Evolutionary conservation across 2,113 vertebrate genomes (phyloP), one percentile per base, ranked within the genome.

Genomic region (Rousettus leschenaultii): DNA sequence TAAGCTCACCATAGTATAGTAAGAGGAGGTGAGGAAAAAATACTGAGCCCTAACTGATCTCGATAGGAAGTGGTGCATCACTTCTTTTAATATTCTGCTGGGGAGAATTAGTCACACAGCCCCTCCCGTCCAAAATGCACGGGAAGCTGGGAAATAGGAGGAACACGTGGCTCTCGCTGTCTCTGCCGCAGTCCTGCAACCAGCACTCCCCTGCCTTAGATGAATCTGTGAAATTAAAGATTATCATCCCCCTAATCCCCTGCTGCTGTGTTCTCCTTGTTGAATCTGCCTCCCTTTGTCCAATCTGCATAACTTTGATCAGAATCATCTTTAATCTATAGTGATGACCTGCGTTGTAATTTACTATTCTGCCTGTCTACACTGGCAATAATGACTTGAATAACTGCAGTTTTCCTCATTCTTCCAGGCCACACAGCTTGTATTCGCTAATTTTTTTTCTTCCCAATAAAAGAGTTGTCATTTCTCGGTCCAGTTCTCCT

Each of bases 121-220:
- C 71, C n/a, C 3, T 55, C 24, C n/a, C 38, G n/a, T 85, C 38
- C 8, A 21, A 68, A 28, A 53, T 3, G 22, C n/a, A 6, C 10
- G 15, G n/a, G 16, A 93, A 40, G 28, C 38, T 77, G 15, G n/a
- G 68, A 86, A 40, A 40, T 51, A 3, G 15, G 21, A 68, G 35
- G 28, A 13, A 0, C 1, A 2, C 0, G 0, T 9, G 33, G 53
- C 18, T 35, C 12, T 63, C 35, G 9, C 3, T 30, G 1, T 74
- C 18, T 22, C 43, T 65, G 16, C 5, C 45, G 30, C 51, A 70
- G 1, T 2, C 4, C 21, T 57, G 5, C 3, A 65, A 22, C 28
- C 59, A 19, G 33, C 51, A 68, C 14, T 61, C 28, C 7, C 33
- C 51, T 57, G 9, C 45, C 66, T 57, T 35, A 43, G 19, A 16